Percentiles rank a stretch among this genome's conserved stretches.
Conservation (phyloP, 2,888 invertebrate species). For the Andrena bucephala region DNA sequence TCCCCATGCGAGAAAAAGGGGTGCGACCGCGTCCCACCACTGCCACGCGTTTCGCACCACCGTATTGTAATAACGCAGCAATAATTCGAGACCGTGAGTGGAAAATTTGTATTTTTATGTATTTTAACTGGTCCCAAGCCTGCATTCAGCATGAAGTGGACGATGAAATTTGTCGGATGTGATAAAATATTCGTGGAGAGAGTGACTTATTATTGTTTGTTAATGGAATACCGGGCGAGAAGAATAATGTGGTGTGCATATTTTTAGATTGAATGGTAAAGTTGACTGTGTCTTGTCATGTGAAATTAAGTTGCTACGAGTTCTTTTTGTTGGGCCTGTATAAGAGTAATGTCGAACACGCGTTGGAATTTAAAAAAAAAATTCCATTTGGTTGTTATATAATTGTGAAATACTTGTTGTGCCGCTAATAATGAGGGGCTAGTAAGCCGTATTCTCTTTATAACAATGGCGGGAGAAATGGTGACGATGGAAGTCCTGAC, state of each 20-base stretch:
- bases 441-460: conserved; percentile 39
- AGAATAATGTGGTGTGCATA: not conserved
- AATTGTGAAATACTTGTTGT: not conserved
- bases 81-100: conserved; percentile 41
- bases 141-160: not conserved
- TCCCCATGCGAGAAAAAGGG: conserved; percentile 51
- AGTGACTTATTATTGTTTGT: not conserved
- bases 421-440: conserved; percentile 33
- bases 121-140: conserved; percentile 11
- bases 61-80: conserved; percentile 45
- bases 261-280: too few species aligned
- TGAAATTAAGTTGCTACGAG: too few species aligned
- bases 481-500: conserved; percentile 34
- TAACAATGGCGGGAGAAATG: conserved; percentile 34
- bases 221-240: not conserved
- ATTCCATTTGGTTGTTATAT: not conserved
- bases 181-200: not conserved
- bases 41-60: conserved; percentile 16
- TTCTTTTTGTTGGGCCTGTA: too few species aligned
- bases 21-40: conserved; percentile 35
- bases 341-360: not conserved
- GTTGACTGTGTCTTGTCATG: too few species aligned
- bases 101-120: conserved; percentile 36
- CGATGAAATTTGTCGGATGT: not conserved
- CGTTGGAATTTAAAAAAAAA: not conserved